phyloP scores from a whole-genome alignment of 2,797 vertebrate genomes.

The Diplodus sargus region DNA sequence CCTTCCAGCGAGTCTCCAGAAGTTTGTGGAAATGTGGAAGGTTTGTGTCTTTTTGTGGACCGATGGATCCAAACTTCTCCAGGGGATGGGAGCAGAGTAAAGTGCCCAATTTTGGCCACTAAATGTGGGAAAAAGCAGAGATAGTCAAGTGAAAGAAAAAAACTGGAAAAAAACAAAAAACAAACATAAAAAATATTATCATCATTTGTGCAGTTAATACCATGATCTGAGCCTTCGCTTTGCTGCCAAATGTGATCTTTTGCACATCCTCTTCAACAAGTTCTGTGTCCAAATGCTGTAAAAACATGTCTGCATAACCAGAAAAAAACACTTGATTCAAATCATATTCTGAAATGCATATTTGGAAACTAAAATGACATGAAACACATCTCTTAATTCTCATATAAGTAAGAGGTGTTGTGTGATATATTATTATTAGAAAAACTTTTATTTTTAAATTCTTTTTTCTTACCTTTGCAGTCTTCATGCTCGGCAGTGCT shows the following conservation, averaged over 20 bases:
- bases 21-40: slow-evolving; percentile 89
- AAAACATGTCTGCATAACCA: slow-evolving; percentile 87
- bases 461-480: slow-evolving; percentile 55
- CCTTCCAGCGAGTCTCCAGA: slow-evolving; percentile 86
- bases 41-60: slow-evolving; percentile 77
- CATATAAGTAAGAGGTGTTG: neutral
- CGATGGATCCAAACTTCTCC: slow-evolving; percentile 79
- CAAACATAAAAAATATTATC: neutral
- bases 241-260: slow-evolving; percentile 80
- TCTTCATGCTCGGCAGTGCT: slow-evolving; percentile 14
- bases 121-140: slow-evolving; percentile 21
- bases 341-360: neutral
- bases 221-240: slow-evolving; percentile 85
- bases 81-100: slow-evolving; percentile 84
- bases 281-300: slow-evolving; percentile 88
- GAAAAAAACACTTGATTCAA: neutral
- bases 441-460: neutral
- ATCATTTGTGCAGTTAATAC: slow-evolving; percentile 74
- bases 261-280: slow-evolving; percentile 90
- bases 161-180: neutral
- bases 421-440: neutral
- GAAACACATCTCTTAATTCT: neutral
- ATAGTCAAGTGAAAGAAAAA: neutral
- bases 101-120: slow-evolving; percentile 92
- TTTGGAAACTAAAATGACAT: neutral